Base-by-base conservation (phyloP, 2,888 invertebrate species). In the Dascillus cervinus region DNA sequence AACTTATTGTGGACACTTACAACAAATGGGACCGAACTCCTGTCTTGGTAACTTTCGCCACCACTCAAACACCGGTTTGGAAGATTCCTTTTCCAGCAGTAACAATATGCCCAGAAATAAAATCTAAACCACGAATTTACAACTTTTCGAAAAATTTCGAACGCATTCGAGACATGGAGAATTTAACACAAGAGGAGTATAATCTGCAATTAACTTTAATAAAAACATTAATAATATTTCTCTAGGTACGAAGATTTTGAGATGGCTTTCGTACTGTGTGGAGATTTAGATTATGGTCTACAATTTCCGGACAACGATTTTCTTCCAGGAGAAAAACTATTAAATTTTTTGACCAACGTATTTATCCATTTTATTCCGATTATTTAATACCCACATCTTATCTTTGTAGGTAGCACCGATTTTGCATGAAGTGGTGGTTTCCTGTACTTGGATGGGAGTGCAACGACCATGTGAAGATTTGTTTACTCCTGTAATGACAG, bases 21-120 rank as follows among this genome's bases (percentile, higher is more conserved):
- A 67, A 71, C 43, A 82, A 82, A 58, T 82, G 82, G 81, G 72
- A 75, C 36, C 71, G 72, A 41, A 78, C 75, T 49, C 82, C 82
- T 1, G 80, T 82, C 1, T 79, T 82, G 47, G 81, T 82, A 2
- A 79, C 77, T 50, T 81, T 82, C 50, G 79, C 79, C 2, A 79
- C 81, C 49, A 75, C 75, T 26, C 73, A 80, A 1, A 79, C 77
- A 10, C 72, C 75, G 3, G 73, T 76, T 35, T 75, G 73, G 71
- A 69, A 75, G 62, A 72, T 75, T 10, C 60, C 62, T 1, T 63
- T 62, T 44, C 63, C 62, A 3, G 58, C 60, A 3, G 57, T 63
- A 0, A 63, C 62, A 3, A 58, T 79, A 10, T 79, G 79, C 46
- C 70, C 76, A 8, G 79, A 79, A 59, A 77, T 75, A 1, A 79